These are phyloP conservation scores for Podargus strigoides DNA, from an alignment of 2,797 vertebrate species.

Conservation along the genomic window DNA sequence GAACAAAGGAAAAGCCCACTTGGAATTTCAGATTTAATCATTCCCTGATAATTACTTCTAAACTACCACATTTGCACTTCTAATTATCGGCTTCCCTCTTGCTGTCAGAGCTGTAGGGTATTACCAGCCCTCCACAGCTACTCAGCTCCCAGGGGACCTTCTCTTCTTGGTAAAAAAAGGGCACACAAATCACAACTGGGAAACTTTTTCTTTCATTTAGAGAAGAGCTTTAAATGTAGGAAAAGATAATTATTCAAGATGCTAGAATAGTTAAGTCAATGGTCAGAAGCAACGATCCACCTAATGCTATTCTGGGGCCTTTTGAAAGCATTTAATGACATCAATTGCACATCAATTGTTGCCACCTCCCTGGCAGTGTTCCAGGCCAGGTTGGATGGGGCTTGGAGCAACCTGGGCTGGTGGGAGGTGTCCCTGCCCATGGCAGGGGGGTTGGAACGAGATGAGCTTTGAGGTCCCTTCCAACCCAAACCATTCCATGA, in stretches of 20 bases:
- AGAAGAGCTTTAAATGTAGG: background rate
- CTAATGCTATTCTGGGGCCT: background rate
- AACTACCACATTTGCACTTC: background rate
- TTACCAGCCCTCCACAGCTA: background rate
- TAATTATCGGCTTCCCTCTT: background rate
- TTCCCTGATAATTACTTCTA: background rate
- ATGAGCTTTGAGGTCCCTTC: no score
- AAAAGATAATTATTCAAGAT: background rate
- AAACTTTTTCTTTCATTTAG: background rate
- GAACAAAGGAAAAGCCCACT: background rate
- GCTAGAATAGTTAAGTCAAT: background rate
- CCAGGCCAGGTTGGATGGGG: no score
- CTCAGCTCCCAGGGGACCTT: background rate
- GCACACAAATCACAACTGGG: background rate
- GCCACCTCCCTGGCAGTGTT: no score
- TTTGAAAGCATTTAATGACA: background rate
- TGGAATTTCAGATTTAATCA: background rate
- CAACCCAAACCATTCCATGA: no score
- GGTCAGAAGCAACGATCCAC: background rate
- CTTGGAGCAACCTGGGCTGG: no score
- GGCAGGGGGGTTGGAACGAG: no score
- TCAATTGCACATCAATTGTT: no score
- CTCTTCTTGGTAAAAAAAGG: background rate
- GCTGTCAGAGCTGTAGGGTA: background rate
- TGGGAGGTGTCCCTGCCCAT: no score